These are phyloP conservation scores for Papilio elwesi DNA, from an alignment of 2,888 invertebrate genomes.

Conservation along the genomic window DNA sequence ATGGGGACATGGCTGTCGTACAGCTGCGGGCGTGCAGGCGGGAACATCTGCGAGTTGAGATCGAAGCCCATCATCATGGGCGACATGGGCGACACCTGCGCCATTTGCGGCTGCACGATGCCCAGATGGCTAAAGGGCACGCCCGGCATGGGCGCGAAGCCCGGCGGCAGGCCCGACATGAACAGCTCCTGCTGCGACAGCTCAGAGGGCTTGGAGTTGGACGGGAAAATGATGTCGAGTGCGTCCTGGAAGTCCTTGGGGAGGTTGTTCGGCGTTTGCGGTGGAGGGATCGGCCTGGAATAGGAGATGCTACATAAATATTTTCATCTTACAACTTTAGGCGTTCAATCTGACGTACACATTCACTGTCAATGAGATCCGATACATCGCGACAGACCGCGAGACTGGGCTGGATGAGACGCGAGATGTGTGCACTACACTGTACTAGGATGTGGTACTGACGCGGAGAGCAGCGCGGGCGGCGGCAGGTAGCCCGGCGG, in stretches of 20 bases:
- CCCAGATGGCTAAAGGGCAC: constrained; percentile 53
- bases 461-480: constrained; percentile 8
- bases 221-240: constrained; percentile 86
- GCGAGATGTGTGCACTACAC: no score
- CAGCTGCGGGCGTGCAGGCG: constrained; percentile 59
- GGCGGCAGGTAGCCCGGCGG: constrained; percentile 34
- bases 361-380: no score
- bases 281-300: constrained; percentile 43
- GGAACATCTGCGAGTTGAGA: constrained; percentile 63
- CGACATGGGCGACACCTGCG: constrained; percentile 54
- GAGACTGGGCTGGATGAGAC: no score
- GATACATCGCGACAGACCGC: no score
- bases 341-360: no score
- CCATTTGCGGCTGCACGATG: constrained; percentile 51
- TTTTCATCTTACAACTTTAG: not conserved
- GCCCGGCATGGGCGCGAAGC: constrained; percentile 40
- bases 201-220: constrained; percentile 58
- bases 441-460: no score
- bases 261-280: constrained; percentile 59
- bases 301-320: constrained; percentile 6
- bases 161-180: constrained; percentile 47
- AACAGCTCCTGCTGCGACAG: constrained; percentile 49
- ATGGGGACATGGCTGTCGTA: constrained; percentile 74
- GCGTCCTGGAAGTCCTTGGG: constrained; percentile 88
- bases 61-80: constrained; percentile 73